Base-by-base conservation (phyloP, 2,113 vertebrate species). In the Thomomys bottae region DNA sequence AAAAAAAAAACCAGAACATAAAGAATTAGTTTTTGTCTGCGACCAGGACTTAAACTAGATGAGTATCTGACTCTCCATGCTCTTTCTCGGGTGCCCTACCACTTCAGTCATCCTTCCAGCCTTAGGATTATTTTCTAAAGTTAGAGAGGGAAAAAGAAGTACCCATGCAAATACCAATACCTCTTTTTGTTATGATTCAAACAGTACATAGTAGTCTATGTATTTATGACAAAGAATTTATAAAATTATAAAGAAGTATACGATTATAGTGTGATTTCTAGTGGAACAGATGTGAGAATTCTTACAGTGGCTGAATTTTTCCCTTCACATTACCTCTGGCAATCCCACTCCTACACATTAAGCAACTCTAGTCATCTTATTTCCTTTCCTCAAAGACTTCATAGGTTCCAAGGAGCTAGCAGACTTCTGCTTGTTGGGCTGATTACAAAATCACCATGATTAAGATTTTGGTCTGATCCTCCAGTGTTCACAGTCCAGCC, bases 391-490 rank as follows among this genome's bases (percentile, higher is more conserved):
- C 57, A 32, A 67, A 78, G 88, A 38, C 92, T 96, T 96, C 86
- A 78, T 10, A 92, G 70, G 59, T 95, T 83, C 54, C 92, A 95
- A 93, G 93, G 75, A 93, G 32, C 54, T 80, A 72, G 34, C 28
- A 94, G 85, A 67, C 64, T 87, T 90, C 61, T 96, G 57, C 40
- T 94, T 84, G 42, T 82, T 24, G 23, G 84, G 67, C 82, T 94
- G 78, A 94, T 97, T 93, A 96, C 87, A 92, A 96, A 95, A 96
- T 96, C 94, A 96, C 84, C 87, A 84, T 96, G 97, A 97, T 97
- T 97, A 96, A 97, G 84, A 42, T 94, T 95, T 92, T 79, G 80
- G 90, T 94, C 94, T 93, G 94, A 96, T 95, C 64, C 78, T 70
- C 88, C 72, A 89, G 2, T 67, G 54, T 94, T 97, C 90, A 73